Evolutionary conservation across 2,797 vertebrate species (phyloP).

Genomic region (Xenentodon cancila): DNA sequence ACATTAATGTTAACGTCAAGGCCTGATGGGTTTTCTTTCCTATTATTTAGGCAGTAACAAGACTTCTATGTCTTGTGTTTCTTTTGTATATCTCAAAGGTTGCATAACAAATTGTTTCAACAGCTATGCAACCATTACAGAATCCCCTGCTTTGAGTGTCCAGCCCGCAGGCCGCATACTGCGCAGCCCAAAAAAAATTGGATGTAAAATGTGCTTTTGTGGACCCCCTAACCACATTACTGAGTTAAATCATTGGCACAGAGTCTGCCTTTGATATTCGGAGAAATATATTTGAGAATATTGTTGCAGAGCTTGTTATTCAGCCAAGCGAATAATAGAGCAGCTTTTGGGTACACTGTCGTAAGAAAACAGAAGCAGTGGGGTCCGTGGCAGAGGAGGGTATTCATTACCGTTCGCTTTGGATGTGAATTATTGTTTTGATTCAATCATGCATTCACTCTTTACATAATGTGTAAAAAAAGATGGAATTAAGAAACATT

Average conservation of each 20-base stretch:
- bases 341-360: constrained; percentile 34
- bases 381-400: constrained; percentile 40
- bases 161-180: constrained; percentile 40
- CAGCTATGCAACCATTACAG: constrained; percentile 55
- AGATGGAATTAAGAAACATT: constrained; percentile 12
- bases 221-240: constrained; percentile 46
- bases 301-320: constrained; percentile 53
- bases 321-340: constrained; percentile 42
- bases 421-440: constrained; percentile 27
- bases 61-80: constrained; percentile 13
- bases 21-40: constrained; percentile 1
- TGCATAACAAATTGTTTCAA: constrained; percentile 54
- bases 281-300: constrained; percentile 47
- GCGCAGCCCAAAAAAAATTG: constrained; percentile 46
- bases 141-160: constrained; percentile 40
- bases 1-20: neutral
- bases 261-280: constrained; percentile 37
- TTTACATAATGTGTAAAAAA: constrained; percentile 19
- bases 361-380: constrained; percentile 40
- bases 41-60: constrained; percentile 25
- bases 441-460: constrained; percentile 19
- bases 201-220: constrained; percentile 59
- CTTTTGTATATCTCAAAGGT: constrained; percentile 38
- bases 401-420: constrained; percentile 32
- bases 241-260: constrained; percentile 40